Percentiles rank a stretch among this genome's conserved stretches.
phyloP scores from a whole-genome alignment of 2,888 invertebrate genomes.

The Orgyia antiqua region DNA sequence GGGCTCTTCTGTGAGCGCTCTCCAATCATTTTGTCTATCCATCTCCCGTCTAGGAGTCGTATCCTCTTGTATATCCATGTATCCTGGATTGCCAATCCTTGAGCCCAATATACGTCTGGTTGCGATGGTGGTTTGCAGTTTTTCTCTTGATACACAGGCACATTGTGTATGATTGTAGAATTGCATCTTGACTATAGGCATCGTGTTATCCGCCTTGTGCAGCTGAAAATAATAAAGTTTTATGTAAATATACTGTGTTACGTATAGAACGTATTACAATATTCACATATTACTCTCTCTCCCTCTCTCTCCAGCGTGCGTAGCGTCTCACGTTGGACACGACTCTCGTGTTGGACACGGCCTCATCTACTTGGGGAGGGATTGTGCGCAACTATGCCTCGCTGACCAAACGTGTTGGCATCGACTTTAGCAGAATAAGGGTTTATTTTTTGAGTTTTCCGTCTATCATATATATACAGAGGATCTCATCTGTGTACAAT shows the following conservation, averaged over 20 bases:
- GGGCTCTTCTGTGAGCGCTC: conserved; percentile 46
- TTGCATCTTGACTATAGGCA: conserved; percentile 46
- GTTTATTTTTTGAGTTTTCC: too few species aligned
- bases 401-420: too few species aligned
- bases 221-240: conserved; percentile 37
- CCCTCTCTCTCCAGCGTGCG: not conserved
- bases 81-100: conserved; percentile 19
- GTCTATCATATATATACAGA: too few species aligned
- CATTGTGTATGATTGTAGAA: conserved; percentile 69
- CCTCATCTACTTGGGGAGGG: too few species aligned
- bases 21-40: conserved; percentile 42
- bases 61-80: conserved; percentile 25
- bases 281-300: not conserved
- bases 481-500: not conserved
- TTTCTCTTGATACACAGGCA: conserved; percentile 54
- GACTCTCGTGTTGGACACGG: too few species aligned
- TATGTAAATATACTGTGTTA: too few species aligned
- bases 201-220: conserved; percentile 50
- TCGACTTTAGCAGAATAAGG: too few species aligned
- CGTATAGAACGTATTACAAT: too few species aligned
- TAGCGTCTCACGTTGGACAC: too few species aligned
- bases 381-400: too few species aligned
- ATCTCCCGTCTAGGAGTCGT: conserved; percentile 18
- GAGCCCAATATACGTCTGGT: conserved; percentile 8
- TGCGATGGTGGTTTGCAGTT: conserved; percentile 36